Percentiles rank a stretch among this genome's conserved stretches.
These are phyloP conservation scores for Agonum fuliginosum DNA, from an alignment of 2,888 invertebrate species.

Conservation along the genomic window DNA sequence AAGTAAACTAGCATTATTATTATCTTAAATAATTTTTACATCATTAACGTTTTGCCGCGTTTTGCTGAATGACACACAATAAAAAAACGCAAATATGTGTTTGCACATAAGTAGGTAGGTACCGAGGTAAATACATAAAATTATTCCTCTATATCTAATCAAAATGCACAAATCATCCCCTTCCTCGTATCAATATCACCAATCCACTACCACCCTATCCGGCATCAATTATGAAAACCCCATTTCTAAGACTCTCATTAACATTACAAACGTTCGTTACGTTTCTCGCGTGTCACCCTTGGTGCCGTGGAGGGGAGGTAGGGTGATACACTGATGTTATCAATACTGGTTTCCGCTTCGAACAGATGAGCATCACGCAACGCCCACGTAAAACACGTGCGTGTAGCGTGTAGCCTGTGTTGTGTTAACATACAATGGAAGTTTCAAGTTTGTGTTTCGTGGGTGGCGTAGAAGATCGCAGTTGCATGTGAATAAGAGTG, in stretches of 20 bases:
- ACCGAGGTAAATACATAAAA: too few species aligned
- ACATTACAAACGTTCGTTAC: conserved; percentile 22
- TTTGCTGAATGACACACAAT: too few species aligned
- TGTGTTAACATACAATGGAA: background rate
- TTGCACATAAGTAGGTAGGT: too few species aligned
- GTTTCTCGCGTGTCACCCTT: conserved; percentile 27
- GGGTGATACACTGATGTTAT: conserved; percentile 12
- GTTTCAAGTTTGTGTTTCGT: too few species aligned
- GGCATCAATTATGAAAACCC: conserved; percentile 14
- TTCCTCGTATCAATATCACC: background rate
- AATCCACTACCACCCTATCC: background rate
- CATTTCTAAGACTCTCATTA: conserved; percentile 30
- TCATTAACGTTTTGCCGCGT: too few species aligned
- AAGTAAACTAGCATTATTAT: too few species aligned
- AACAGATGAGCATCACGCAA: conserved; percentile 44
- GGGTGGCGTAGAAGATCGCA: background rate
- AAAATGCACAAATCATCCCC: background rate
- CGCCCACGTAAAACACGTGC: conserved; percentile 25
- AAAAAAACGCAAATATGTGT: too few species aligned
- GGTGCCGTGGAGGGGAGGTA: background rate
- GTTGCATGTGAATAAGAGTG: background rate
- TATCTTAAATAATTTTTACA: too few species aligned
- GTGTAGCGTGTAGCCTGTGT: too few species aligned
- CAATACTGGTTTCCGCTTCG: conserved; percentile 24
- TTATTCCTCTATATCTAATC: too few species aligned